Evolutionary conservation across 1,140 invertebrate species (phyloP), one percentile per base, ranked within the genome.

Genomic region (Hycleus phaleratus): DNA sequence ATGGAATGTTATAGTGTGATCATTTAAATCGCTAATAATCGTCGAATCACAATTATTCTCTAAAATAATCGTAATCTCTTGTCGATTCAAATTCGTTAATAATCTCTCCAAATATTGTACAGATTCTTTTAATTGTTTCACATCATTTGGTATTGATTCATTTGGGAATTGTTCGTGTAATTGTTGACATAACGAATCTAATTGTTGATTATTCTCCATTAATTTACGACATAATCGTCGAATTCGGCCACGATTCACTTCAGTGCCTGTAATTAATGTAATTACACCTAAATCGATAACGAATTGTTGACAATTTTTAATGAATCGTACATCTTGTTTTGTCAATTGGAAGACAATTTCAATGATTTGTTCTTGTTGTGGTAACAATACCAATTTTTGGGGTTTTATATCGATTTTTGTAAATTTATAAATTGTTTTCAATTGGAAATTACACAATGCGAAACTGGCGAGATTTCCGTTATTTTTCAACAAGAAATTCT

Each of bases 391-490:
- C 39, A 68, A 54, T 11, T 59, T 26, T 25, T 47, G 55, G 2
- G 69, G 68, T 40, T 49, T 42, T 10, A 71, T 44, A 25, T 32
- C 58, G 12, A 72, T 43, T 45, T 63, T 65, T 4, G 68, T 62
- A 46, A 62, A 64, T 10, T 58, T 32, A 52, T 60, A 49, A 9
- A 65, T 32, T 10, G 75, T 71, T 74, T 78, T 79, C 24, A 74
- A 73, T 18, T 62, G 60, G 48, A 79, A 54, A 47, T 76, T 73
- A 4, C 79, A 50, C 64, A 75, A 76, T 3, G 69, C 69, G 58
- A 78, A 81, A 45, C 72, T 71, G 10, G 71, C 61, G 4, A 80
- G 59, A 58, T 74, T 74, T 8, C 79, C 79, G 4, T 49, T 71
- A 60, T 80, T 80, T 60, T 75, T 72, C 8, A 81, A 46, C 52